Base-by-base conservation (phyloP, 2,888 invertebrate species). In the Cheilosia urbana region DNA sequence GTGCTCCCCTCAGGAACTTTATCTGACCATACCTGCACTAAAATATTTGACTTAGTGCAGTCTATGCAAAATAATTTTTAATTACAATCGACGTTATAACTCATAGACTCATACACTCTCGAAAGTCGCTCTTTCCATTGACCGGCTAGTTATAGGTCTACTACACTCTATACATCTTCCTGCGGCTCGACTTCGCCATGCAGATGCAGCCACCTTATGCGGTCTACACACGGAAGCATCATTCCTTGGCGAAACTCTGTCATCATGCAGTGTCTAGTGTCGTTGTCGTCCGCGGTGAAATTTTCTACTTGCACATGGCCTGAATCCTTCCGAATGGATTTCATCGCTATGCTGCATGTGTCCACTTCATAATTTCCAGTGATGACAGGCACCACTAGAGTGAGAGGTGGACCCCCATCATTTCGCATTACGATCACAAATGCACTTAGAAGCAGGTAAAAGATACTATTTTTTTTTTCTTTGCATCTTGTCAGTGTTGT, bases 381-480 rank as follows among this genome's bases (percentile, higher is more conserved):
- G 85, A 85, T 77, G 85, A 85, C 85, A 85, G 49, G 80, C 80
- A 68, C 63, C 24, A 72, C 75, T 27, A 60, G 60, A 65, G 80
- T 77, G 72, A 85, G 85, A 85, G 85, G 85, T 85, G 80, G 85
- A 85, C 85, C 80, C 80, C 85, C 85, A 81, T 85, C 85, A 85
- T 68, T 72, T 81, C 66, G 80, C 68, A 85, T 85, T 85, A 85
- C 51, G 57, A 80, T 85, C 85, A 85, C 58, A 85, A 72, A 81
- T 85, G 62, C 85, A 85, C 71, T 80, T 81, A 68, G 72, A 76
- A 81, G 62, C 72, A 85, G 80, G 80, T 85, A 80, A 85, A 68
- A 72, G 71, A 85, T 77, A 81, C 62, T 66, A 58, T 47, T 76
- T 77, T 17, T 13, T 51, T 27, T 15, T 19, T 17, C 17, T 51